Conservation (phyloP, 2,888 invertebrate species). For the Drosophila nigritarsus region DNA sequence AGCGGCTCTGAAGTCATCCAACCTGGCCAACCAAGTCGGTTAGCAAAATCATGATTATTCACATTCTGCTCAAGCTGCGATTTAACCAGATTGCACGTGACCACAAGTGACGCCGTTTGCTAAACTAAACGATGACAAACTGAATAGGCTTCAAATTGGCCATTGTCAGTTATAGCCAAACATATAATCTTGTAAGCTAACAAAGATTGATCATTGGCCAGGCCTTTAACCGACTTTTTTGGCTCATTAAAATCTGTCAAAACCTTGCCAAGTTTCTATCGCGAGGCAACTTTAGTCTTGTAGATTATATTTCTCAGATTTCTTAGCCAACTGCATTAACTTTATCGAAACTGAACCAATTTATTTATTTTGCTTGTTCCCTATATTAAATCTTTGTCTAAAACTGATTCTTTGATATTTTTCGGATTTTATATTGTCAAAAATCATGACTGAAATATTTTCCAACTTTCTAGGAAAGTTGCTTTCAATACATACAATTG, state of each 20-base stretch:
- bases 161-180: background rate
- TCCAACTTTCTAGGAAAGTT: background rate
- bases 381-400: fast-evolving
- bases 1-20: slow-evolving; percentile 69
- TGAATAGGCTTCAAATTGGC: background rate
- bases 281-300: background rate
- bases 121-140: slow-evolving; percentile 18
- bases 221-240: background rate
- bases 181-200: background rate
- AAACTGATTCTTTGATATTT: background rate
- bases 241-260: background rate
- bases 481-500: background rate
- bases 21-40: slow-evolving; percentile 71
- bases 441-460: background rate
- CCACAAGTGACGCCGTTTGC: slow-evolving; percentile 16
- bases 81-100: slow-evolving; percentile 44
- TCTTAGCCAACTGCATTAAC: background rate
- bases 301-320: background rate
- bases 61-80: slow-evolving; percentile 38
- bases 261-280: background rate
- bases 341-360: background rate
- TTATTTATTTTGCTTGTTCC: background rate
- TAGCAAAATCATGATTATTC: slow-evolving; percentile 67
- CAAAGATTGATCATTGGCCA: background rate
- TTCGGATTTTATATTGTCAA: background rate